Conservation (phyloP, 2,797 vertebrate genomes). For the Silurus aristotelis region DNA sequence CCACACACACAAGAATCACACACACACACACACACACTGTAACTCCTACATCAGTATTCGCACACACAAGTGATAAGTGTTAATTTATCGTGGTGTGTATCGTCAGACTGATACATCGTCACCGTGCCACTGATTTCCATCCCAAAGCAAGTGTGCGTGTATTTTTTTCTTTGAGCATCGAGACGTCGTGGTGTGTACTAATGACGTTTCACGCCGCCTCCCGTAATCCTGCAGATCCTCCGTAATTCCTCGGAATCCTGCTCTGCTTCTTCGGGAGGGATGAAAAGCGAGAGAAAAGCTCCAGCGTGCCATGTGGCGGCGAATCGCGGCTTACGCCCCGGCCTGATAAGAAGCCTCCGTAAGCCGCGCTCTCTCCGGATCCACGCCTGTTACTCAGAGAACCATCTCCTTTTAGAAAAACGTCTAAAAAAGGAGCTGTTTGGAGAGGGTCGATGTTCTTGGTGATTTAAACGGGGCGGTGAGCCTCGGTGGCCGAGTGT, state of each 20-base stretch:
- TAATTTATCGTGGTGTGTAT: not conserved
- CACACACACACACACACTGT: too few species aligned
- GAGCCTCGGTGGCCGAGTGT: constrained; percentile 37
- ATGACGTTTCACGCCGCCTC: constrained; percentile 54
- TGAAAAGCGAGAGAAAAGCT: constrained; percentile 58
- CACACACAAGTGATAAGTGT: too few species aligned
- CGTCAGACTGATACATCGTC: not conserved
- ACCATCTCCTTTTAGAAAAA: too few species aligned
- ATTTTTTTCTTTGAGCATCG: not conserved
- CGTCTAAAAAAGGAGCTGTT: constrained; percentile 47
- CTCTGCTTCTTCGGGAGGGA: constrained; percentile 62
- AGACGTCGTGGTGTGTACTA: constrained; percentile 38
- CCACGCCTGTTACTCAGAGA: constrained; percentile 51
- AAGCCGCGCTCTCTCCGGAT: constrained; percentile 67
- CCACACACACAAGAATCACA: too few species aligned
- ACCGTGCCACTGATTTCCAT: not conserved
- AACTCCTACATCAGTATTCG: too few species aligned
- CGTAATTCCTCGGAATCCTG: constrained; percentile 64
- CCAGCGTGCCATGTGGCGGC: constrained; percentile 74
- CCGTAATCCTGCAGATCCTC: constrained; percentile 51
- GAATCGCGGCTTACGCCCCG: constrained; percentile 67
- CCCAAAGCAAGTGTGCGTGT: not conserved
- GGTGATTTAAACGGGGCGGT: constrained; percentile 53
- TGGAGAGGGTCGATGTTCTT: constrained; percentile 54
- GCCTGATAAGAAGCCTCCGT: constrained; percentile 72